A percentile compares a stretch with the other conserved stretches of the same genome.
Conservation (phyloP, 2,888 invertebrate genomes). For the Ichneumoninae sp. region DNA sequence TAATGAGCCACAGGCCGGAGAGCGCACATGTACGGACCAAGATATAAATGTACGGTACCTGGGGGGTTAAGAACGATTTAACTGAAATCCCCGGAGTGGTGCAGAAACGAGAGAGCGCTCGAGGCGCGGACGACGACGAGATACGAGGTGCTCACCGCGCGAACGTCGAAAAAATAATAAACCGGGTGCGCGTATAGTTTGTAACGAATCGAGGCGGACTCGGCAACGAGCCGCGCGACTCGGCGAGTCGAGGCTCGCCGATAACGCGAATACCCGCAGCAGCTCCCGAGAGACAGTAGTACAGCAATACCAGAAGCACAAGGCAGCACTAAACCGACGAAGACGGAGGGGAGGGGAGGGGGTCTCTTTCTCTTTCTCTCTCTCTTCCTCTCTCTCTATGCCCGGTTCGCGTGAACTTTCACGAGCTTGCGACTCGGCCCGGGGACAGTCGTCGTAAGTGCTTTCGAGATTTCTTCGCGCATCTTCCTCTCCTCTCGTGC, state of each 20-base stretch:
- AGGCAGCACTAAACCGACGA: not conserved
- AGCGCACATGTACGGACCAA: not conserved
- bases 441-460: conserved; percentile 18
- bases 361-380: no score
- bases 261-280: conserved; percentile 44
- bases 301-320: conserved; percentile 15
- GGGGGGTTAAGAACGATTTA: not conserved
- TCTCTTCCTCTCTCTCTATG: not conserved
- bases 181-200: conserved; percentile 52
- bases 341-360: not conserved
- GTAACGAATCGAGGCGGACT: conserved; percentile 27
- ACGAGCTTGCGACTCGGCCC: conserved; percentile 49
- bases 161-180: conserved; percentile 56
- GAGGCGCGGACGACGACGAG: conserved; percentile 14
- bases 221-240: conserved; percentile 5
- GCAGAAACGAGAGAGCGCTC: not conserved
- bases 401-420: conserved; percentile 58
- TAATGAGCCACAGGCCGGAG: not conserved
- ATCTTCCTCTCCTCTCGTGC: not conserved
- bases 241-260: conserved; percentile 39
- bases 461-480: conserved; percentile 21
- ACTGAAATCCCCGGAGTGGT: not conserved
- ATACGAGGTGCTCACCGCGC: conserved; percentile 49
- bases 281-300: conserved; percentile 2
- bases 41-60: not conserved